Conservation (phyloP, 2,113 vertebrate genomes). For the Tragelaphus imberbis region DNA sequence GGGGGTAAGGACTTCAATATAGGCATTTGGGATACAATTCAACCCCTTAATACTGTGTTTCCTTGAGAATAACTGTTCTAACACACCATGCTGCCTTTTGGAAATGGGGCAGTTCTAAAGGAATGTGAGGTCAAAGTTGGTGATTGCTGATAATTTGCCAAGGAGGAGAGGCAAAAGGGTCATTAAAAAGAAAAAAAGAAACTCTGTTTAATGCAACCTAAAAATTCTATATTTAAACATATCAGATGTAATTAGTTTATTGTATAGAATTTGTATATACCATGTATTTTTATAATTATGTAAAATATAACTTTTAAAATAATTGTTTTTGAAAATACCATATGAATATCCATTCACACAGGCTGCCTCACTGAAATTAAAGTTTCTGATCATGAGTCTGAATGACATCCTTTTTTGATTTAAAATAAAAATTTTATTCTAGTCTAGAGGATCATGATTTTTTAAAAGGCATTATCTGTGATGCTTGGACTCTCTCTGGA, state of each 20-base stretch:
- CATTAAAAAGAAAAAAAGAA: neutral
- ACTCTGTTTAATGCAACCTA: neutral
- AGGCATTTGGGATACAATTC: neutral
- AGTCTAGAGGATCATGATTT: neutral
- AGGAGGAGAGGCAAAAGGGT: neutral
- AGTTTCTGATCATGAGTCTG: neutral
- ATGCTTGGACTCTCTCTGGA: neutral
- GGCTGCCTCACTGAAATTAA: neutral
- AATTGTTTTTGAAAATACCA: neutral
- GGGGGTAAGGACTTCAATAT: neutral
- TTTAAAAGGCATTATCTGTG: neutral
- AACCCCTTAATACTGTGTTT: neutral
- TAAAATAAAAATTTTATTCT: neutral
- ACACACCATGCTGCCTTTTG: neutral
- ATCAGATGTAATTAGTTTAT: neutral
- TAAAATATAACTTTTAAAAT: constrained; percentile 8
- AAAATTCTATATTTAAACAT: neutral
- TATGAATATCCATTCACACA: neutral
- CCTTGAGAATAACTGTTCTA: neutral
- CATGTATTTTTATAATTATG: neutral
- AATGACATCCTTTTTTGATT: neutral
- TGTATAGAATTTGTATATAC: neutral
- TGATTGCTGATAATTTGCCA: neutral
- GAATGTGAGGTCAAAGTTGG: neutral
- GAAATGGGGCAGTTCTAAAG: neutral